A percentile compares a stretch with the other conserved stretches of the same genome.
Conservation (phyloP, 1,140 invertebrate species). For the Cotesia typhae region DNA sequence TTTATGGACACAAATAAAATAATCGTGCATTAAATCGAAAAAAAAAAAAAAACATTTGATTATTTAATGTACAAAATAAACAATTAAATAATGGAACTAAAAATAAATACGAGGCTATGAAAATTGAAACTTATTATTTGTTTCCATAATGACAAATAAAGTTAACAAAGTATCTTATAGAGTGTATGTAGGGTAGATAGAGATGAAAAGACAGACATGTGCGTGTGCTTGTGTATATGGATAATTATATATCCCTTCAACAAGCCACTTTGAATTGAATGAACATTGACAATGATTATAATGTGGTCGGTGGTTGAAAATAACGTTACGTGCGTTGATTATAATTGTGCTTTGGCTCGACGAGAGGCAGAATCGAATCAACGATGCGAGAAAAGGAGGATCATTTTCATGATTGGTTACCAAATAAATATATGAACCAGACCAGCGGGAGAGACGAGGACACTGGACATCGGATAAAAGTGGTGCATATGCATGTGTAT, state of each 20-base stretch:
- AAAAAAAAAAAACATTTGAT: too few relatives aligned
- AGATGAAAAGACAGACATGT: too few relatives aligned
- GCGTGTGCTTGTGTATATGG: not conserved
- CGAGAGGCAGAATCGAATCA: slow-evolving; percentile 29
- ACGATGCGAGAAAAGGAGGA: slow-evolving; percentile 24
- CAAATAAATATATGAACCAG: not conserved
- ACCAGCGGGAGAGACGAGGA: too few relatives aligned
- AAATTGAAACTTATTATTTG: too few relatives aligned
- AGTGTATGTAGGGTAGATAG: not conserved
- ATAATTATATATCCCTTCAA: slow-evolving; percentile 19
- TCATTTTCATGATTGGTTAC: slow-evolving; percentile 35
- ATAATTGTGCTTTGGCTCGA: slow-evolving; percentile 32
- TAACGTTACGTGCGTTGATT: slow-evolving; percentile 37
- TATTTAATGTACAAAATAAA: too few relatives aligned
- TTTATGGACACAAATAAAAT: too few relatives aligned
- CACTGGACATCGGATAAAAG: too few relatives aligned
- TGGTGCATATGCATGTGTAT: too few relatives aligned
- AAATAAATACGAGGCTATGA: too few relatives aligned
- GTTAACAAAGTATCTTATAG: not conserved
- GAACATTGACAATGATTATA: slow-evolving; percentile 31
- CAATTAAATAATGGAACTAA: too few relatives aligned
- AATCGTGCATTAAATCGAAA: too few relatives aligned
- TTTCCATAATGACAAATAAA: too few relatives aligned
- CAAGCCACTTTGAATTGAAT: slow-evolving; percentile 16
- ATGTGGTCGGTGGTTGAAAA: slow-evolving; percentile 35